Evolutionary conservation across 2,888 invertebrate genomes (phyloP).

Genomic region (Portevinia maculata): DNA sequence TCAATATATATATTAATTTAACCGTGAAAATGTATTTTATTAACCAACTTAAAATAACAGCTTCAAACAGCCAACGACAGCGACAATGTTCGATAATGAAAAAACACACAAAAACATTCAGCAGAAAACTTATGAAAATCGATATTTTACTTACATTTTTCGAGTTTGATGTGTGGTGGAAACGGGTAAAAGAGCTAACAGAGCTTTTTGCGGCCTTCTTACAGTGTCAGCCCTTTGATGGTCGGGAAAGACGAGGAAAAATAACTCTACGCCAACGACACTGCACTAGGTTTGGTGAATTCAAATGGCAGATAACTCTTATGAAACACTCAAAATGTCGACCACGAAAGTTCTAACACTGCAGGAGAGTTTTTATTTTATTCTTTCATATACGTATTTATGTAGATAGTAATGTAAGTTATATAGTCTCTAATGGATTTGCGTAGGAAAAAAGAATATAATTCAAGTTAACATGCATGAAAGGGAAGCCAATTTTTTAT

Average conservation of each 20-base stretch:
- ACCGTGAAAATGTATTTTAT: background rate
- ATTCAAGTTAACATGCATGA: slow-evolving; percentile 30
- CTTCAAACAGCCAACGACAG: slow-evolving; percentile 23
- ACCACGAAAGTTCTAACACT: slow-evolving; percentile 61
- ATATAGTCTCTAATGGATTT: slow-evolving; percentile 14
- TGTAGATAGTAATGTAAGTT: slow-evolving; percentile 5
- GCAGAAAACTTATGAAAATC: slow-evolving; percentile 70
- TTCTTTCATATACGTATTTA: slow-evolving; percentile 8
- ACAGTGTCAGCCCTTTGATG: slow-evolving; percentile 66
- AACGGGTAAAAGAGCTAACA: slow-evolving; percentile 51
- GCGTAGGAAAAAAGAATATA: slow-evolving; percentile 8
- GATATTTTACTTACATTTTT: slow-evolving; percentile 75
- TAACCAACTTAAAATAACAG: background rate
- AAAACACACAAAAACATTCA: slow-evolving; percentile 68
- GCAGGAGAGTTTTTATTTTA: slow-evolving; percentile 49
- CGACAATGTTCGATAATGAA: slow-evolving; percentile 33
- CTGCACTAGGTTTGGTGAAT: slow-evolving; percentile 59
- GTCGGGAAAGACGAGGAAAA: slow-evolving; percentile 35
- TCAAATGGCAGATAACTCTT: slow-evolving; percentile 65
- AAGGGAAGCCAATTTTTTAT: slow-evolving; percentile 11
- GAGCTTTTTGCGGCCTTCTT: slow-evolving; percentile 67
- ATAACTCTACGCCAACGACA: slow-evolving; percentile 69
- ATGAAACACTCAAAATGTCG: slow-evolving; percentile 72
- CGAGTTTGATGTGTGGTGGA: slow-evolving; percentile 68
- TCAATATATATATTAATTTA: slow-evolving; percentile 14